Conservation (phyloP, 2,797 vertebrate genomes). For the Gila robusta region DNA sequence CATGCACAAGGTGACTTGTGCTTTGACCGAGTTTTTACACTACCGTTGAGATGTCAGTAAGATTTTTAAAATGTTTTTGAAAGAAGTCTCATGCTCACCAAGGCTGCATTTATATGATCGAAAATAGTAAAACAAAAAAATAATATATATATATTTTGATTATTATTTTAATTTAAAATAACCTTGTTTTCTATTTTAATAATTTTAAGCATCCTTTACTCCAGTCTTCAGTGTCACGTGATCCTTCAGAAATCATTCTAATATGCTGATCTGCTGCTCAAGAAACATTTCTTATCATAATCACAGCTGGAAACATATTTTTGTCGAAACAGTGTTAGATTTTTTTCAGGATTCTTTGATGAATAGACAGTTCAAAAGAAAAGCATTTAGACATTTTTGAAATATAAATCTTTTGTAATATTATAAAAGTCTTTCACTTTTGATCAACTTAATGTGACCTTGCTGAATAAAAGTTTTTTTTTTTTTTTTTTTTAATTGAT, state of each 20-base stretch:
- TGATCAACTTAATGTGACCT: neutral
- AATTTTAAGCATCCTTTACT: neutral
- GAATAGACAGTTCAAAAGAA: neutral
- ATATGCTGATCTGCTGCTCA: neutral
- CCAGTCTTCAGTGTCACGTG: no score
- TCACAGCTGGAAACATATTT: neutral
- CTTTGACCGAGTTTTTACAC: neutral
- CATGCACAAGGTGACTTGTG: neutral
- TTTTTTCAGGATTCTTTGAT: neutral
- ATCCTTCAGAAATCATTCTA: neutral
- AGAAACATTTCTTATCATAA: neutral
- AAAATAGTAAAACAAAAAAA: neutral
- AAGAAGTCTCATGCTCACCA: neutral
- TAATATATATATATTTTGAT: neutral
- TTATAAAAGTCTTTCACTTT: neutral
- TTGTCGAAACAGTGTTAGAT: neutral
- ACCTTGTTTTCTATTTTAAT: neutral
- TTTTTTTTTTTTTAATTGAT: no score
- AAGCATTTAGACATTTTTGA: neutral
- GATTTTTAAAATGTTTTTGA: neutral
- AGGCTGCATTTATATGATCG: neutral
- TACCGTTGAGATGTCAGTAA: neutral
- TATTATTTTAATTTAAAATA: neutral
- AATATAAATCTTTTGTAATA: neutral
- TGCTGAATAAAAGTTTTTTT: neutral